Evolutionary conservation across 64 coral and sea anemone species (phyloP).

Genomic region (Astreopora myriophthalma): DNA sequence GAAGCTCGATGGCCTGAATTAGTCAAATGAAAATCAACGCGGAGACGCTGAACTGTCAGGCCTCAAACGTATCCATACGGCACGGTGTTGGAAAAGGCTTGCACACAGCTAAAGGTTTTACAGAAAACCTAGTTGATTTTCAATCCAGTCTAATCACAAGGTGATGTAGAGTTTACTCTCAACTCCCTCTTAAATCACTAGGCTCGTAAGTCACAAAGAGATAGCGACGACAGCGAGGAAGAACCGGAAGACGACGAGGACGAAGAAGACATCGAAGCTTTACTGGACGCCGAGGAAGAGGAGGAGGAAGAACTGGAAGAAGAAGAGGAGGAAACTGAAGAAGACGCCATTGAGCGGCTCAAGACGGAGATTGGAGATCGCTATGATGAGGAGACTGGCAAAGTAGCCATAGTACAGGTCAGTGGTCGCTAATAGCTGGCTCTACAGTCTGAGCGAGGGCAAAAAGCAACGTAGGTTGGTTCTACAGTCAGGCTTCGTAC

Average conservation of each 20-base stretch:
- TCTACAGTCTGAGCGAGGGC: too few species aligned
- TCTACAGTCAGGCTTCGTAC: too few species aligned
- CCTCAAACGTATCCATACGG: too few species aligned
- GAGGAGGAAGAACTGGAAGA: conserved; percentile 87
- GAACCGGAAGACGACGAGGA: conserved; percentile 80
- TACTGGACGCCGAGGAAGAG: conserved; percentile 72
- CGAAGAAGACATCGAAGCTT: conserved; percentile 61
- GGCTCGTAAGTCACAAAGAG: conserved; percentile 73
- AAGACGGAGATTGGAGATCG: conserved; percentile 94
- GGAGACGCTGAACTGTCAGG: too few species aligned
- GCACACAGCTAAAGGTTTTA: too few species aligned
- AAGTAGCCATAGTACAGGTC: conserved; percentile 76
- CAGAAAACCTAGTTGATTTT: too few species aligned
- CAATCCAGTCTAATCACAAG: too few species aligned
- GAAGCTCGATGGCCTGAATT: neutral
- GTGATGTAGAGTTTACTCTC: neutral
- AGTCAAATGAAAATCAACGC: too few species aligned
- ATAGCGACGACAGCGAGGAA: conserved; percentile 85
- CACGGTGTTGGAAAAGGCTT: too few species aligned
- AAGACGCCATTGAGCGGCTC: conserved; percentile 85
- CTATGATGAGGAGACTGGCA: conserved; percentile 80
- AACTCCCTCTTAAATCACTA: neutral
- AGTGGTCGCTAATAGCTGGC: neutral
- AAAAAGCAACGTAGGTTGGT: too few species aligned
- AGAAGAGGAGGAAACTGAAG: conserved; percentile 92